phyloP scores from a whole-genome alignment of 1,140 invertebrate species.

The Carposina sasakii region DNA sequence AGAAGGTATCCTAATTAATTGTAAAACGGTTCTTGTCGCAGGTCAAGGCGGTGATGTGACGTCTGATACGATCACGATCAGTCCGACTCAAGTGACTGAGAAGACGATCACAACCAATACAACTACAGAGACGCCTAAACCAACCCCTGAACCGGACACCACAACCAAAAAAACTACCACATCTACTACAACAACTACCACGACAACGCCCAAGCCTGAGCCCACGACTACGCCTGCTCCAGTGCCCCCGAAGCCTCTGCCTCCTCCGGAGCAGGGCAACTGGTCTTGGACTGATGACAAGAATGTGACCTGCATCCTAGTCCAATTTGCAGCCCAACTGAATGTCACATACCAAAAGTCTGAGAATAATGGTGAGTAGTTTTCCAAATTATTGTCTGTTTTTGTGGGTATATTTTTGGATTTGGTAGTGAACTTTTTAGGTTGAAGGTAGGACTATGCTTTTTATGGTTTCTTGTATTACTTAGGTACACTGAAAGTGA shows the following conservation, averaged over 20 bases:
- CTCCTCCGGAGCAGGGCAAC: conserved; percentile 64
- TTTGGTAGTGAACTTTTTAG: no score
- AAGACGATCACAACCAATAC: conserved; percentile 20
- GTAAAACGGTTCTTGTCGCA: no score
- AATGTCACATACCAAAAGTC: conserved; percentile 73
- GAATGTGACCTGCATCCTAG: conserved; percentile 73
- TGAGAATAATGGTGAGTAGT: conserved; percentile 44
- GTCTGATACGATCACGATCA: conserved; percentile 28
- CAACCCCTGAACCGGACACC: conserved; percentile 33
- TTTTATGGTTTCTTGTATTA: no score
- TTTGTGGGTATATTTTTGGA: no score
- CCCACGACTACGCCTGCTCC: conserved; percentile 44
- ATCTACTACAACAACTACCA: conserved; percentile 18
- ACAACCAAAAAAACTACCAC: conserved; percentile 24
- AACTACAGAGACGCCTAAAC: conserved; percentile 29
- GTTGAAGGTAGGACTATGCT: no score
- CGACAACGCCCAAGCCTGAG: conserved; percentile 43
- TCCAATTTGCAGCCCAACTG: conserved; percentile 76
- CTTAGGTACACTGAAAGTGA: no score
- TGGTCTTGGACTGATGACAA: conserved; percentile 67
- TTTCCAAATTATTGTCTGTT: no score
- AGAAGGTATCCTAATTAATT: no score
- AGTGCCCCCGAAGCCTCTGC: conserved; percentile 50
- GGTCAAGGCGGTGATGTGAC: conserved; percentile 30
- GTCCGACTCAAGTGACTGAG: conserved; percentile 18